A percentile compares a stretch with the other conserved stretches of the same genome.
Conservation (phyloP, 2,888 invertebrate genomes). For the Notodonta ziczac region DNA sequence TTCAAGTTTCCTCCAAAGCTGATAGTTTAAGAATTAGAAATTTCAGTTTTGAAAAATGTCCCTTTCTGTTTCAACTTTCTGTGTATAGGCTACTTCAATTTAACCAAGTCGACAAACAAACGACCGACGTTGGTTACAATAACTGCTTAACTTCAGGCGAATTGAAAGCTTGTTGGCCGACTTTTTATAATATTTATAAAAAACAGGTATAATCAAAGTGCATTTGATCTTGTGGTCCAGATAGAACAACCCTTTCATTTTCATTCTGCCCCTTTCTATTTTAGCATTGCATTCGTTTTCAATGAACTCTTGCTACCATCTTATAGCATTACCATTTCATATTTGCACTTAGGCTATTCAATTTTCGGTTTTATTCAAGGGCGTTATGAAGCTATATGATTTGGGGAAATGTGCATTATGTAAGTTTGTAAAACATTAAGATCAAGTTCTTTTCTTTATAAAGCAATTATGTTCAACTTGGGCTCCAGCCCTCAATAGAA, state of each 20-base stretch:
- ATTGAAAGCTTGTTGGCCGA: too few relatives aligned
- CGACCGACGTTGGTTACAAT: too few relatives aligned
- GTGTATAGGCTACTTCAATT: too few relatives aligned
- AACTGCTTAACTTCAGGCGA: too few relatives aligned
- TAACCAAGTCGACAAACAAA: too few relatives aligned
- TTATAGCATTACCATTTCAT: conserved; percentile 43
- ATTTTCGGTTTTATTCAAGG: conserved; percentile 19
- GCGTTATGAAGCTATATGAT: neutral
- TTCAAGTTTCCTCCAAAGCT: too few relatives aligned
- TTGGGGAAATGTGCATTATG: neutral
- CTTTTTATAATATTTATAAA: too few relatives aligned
- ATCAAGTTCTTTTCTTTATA: conserved; percentile 56
- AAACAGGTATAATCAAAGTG: conserved; percentile 12
- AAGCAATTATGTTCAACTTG: conserved; percentile 47
- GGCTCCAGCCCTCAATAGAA: conserved; percentile 57
- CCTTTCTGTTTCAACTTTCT: too few relatives aligned
- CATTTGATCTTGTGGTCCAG: conserved; percentile 51
- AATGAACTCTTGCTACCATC: conserved; percentile 71
- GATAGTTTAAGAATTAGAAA: too few relatives aligned
- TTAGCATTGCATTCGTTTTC: conserved; percentile 74
- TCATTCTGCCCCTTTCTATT: conserved; percentile 72
- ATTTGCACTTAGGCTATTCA: conserved; percentile 18
- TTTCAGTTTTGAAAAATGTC: too few relatives aligned
- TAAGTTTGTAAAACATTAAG: conserved; percentile 45
- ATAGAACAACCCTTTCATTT: conserved; percentile 72